Base-by-base conservation (phyloP, 2,797 vertebrate genomes). In the Phataginus tricuspis region DNA sequence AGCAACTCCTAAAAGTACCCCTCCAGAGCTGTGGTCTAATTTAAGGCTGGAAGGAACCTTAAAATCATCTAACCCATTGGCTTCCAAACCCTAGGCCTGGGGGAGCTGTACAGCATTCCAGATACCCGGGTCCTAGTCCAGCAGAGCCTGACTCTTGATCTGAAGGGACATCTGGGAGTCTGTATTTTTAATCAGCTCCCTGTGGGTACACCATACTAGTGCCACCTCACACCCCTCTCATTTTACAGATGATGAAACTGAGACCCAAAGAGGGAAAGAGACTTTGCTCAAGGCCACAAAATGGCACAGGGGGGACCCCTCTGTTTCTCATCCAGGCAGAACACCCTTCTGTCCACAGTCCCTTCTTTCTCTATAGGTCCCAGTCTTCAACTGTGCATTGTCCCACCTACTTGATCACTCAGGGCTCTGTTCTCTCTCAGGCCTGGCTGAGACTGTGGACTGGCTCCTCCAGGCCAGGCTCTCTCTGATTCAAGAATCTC, bases 21-120 rank as follows among this genome's bases (percentile, higher is more conserved):
- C 79, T 97, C 93, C 90, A 93, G 94, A 93, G 63, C 87, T 85
- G 51, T 78, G 87, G 90, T 95, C 95, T 97, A 95, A 97, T 96
- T 98, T 92, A 93, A 96, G 92, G 80, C 51, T 97, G 93, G 95
- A 92, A 97, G 95, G 87, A 96, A 95, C 90, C 88, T 95, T 94
- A 90, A 97, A 91, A 96, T 96, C 94, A 92, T 94, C 96, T 95
- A 96, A 96, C 95, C 94, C 91, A 80, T 75, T 97, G 95, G 97
- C 95, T 96, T 97, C 92, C 90, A 96, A 97, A 91, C 57, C 69
- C 95, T 95, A 90, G 86, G 95, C 85, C 87, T 55, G 59, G 96
- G 95, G 90, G 88, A 95, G 86, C 95, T 74, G 53, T 86, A 72
- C 55, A 95, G 92, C 85, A 91, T 90, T 97, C 96, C 94, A 95